phyloP scores from a whole-genome alignment of 2,113 vertebrate species.

The Zosterops pallidus region DNA sequence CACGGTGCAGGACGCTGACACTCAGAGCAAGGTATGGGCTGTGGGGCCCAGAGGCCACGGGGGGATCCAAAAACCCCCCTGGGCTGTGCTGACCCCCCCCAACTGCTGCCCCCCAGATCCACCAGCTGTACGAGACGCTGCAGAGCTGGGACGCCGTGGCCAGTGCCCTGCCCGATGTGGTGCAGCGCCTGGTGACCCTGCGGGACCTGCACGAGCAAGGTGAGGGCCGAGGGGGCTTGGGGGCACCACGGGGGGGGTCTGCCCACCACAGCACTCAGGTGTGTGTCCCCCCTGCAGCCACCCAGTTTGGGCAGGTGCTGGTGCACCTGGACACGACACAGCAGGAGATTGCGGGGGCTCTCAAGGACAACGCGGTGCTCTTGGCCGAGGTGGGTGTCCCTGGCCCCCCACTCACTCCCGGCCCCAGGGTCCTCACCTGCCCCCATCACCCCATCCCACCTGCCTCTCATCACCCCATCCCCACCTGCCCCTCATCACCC shows the following conservation, averaged over 20 bases:
- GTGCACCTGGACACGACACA: background rate
- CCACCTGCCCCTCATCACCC: background rate
- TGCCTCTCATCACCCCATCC: no score
- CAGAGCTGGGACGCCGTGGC: background rate
- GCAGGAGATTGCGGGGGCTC: background rate
- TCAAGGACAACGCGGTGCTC: background rate
- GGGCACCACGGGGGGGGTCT: fast-evolving
- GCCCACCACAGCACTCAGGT: background rate
- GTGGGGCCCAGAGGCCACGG: no score
- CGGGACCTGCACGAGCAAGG: background rate
- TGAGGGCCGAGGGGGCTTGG: background rate
- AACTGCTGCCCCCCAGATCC: background rate
- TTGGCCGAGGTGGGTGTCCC: background rate
- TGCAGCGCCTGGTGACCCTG: background rate
- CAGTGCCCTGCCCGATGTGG: background rate
- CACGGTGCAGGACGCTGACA: conserved; percentile 91
- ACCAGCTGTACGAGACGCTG: background rate
- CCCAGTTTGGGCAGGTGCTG: background rate
- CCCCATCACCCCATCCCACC: no score
- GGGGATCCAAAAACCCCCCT: background rate
- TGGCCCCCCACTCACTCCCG: background rate
- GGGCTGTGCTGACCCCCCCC: background rate
- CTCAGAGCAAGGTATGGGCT: conserved; percentile 86
- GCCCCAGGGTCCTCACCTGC: background rate
- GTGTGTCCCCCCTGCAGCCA: background rate